Conservation (phyloP, 2,113 vertebrate genomes). For the Salvator merianae region DNA sequence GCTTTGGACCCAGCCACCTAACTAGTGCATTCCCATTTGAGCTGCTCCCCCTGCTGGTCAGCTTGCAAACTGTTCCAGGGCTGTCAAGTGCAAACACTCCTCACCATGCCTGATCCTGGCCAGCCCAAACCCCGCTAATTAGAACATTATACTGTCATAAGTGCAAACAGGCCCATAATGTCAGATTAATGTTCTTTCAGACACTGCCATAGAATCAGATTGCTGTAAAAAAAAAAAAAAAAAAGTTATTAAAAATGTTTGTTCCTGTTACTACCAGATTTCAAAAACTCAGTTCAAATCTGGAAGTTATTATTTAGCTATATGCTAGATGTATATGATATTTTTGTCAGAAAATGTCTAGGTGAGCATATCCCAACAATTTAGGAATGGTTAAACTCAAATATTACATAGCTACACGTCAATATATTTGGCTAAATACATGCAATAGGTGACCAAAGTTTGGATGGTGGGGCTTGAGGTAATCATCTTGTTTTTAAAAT, state of each 20-base stretch:
- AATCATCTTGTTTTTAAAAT: background rate
- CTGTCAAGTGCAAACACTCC: no score
- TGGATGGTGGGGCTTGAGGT: background rate
- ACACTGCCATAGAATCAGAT: background rate
- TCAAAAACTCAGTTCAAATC: background rate
- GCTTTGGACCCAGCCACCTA: no score
- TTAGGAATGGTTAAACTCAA: background rate
- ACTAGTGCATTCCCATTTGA: no score
- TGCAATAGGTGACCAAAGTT: background rate
- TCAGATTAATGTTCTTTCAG: no score
- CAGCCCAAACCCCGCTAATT: no score
- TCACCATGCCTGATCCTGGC: no score
- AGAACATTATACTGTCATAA: no score
- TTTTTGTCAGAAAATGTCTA: background rate
- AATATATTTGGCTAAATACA: background rate
- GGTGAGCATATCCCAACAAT: background rate
- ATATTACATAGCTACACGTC: background rate
- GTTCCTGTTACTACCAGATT: background rate
- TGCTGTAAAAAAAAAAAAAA: slow-evolving; percentile 10
- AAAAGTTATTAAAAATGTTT: no score
- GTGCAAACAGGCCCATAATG: no score
- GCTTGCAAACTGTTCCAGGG: no score
- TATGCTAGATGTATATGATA: background rate
- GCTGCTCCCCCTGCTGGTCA: no score
- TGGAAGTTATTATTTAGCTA: background rate